Evolutionary conservation across 1,140 invertebrate species (phyloP), one percentile per base, ranked within the genome.

Genomic region (Drosophila pseudoobscura): DNA sequence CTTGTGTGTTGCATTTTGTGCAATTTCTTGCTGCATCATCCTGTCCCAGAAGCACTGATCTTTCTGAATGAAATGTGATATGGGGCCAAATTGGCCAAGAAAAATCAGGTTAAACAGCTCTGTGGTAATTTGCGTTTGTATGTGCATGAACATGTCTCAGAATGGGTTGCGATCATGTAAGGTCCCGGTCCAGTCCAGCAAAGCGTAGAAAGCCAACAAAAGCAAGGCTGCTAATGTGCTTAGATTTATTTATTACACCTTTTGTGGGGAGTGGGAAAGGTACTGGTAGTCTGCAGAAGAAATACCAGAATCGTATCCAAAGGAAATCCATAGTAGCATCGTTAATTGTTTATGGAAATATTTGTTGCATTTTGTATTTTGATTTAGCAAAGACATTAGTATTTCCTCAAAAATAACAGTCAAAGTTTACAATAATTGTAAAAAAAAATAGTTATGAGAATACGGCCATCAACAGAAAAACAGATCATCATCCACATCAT

Each of bases 91-190:
- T 84, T 79, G 71, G 80, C 80, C 66, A 78, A 64, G 64, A 39
- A 71, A 75, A 87, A 87, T 87, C 82, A 87, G 83, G 82, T 82
- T 88, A 87, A 87, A 72, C 82, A 82, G 75, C 82, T 78, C 78
- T 72, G 70, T 57, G 64, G 78, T 80, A 78, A 80, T 75, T 85
- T 75, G 63, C 50, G 69, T 82, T 80, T 72, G 82, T 66, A 53
- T 57, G 52, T 11, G 20, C 44, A 59, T 31, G 53, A 68, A 55
- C 51, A 29, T 24, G 24, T 24, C 24, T 24, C 24, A 24, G 5
- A 20, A 20, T 20, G 20, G 20, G 20, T 20, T 20, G 20, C 20
- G 20, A 20, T 20, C 24, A 24, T 24, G 24, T 24, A 24, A 24
- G 24, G 24, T 24, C 24, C 24, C 4, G 24, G 22, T 24, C 22